These are phyloP conservation scores for Drosophila sproati DNA, from an alignment of 1,140 invertebrate genomes.

Conservation along the genomic window DNA sequence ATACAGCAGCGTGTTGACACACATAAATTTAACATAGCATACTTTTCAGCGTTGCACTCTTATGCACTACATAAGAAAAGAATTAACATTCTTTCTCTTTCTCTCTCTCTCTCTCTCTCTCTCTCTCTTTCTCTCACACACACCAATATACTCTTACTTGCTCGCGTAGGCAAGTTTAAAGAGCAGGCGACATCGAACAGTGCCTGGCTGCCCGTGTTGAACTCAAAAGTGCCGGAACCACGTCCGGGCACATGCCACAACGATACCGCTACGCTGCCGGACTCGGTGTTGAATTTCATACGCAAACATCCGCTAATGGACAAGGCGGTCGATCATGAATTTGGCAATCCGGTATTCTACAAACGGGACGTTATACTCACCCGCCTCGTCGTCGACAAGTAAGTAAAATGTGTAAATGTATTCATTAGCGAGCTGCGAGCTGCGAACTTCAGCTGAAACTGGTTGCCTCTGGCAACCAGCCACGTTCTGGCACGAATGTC, in stretches of 20 bases:
- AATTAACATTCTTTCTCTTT: background rate
- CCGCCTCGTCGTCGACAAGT: slow-evolving; percentile 90
- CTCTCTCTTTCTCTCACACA: background rate
- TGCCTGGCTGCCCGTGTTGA: slow-evolving; percentile 89
- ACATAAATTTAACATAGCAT: slow-evolving; percentile 77
- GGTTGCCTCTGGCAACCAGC: slow-evolving; percentile 41
- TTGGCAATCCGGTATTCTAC: slow-evolving; percentile 92
- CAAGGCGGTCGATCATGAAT: slow-evolving; percentile 92
- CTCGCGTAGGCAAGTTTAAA: slow-evolving; percentile 86
- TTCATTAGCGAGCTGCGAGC: slow-evolving; percentile 67
- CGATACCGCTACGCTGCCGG: slow-evolving; percentile 91
- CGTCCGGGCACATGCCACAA: slow-evolving; percentile 94
- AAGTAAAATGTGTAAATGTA: slow-evolving; percentile 78
- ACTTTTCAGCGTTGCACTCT: slow-evolving; percentile 57
- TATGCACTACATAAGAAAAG: slow-evolving; percentile 37
- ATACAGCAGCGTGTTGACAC: slow-evolving; percentile 57
- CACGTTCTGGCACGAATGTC: slow-evolving; percentile 31
- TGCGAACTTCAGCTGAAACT: slow-evolving; percentile 10
- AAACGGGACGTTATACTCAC: slow-evolving; percentile 92
- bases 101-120: slow-evolving; percentile 2
- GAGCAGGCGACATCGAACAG: slow-evolving; percentile 91
- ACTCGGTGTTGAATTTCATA: slow-evolving; percentile 95
- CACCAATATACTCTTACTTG: background rate
- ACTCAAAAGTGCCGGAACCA: slow-evolving; percentile 91
- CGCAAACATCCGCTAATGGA: slow-evolving; percentile 96